Evolutionary conservation across 1,140 invertebrate genomes (phyloP).

Genomic region (Apocrypta bakeri): DNA sequence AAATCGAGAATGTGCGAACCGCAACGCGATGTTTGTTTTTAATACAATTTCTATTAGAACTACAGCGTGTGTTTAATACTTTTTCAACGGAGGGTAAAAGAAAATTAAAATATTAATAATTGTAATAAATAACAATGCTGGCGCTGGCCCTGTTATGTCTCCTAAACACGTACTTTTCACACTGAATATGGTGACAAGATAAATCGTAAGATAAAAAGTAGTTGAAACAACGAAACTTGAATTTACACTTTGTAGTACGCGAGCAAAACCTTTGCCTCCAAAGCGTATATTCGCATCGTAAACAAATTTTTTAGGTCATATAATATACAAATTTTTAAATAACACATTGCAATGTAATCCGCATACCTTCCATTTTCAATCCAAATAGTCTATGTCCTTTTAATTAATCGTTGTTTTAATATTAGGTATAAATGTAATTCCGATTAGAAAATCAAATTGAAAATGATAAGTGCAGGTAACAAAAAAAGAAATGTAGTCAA

Average conservation of each 20-base stretch:
- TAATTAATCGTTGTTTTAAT: conserved; percentile 29
- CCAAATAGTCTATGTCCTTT: not conserved
- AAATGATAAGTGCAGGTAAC: not conserved
- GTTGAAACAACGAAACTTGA: conserved; percentile 47
- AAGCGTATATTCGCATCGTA: conserved; percentile 30
- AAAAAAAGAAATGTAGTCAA: not conserved
- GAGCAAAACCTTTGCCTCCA: conserved; percentile 14
- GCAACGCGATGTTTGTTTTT: conserved; percentile 59
- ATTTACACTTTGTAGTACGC: conserved; percentile 43
- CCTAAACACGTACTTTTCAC: conserved; percentile 47
- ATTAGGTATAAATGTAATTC: not conserved
- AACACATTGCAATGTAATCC: conserved; percentile 29
- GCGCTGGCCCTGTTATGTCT: conserved; percentile 39
- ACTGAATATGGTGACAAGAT: conserved; percentile 39
- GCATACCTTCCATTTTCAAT: conserved; percentile 27
- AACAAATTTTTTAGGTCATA: conserved; percentile 42
- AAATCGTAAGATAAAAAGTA: conserved; percentile 26
- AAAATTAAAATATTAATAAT: conserved; percentile 34
- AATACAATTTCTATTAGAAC: conserved; percentile 62
- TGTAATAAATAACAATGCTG: conserved; percentile 44
- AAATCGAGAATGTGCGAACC: conserved; percentile 36
- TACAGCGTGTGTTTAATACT: conserved; percentile 66
- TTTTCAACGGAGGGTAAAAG: conserved; percentile 58
- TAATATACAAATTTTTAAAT: conserved; percentile 17
- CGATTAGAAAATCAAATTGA: conserved; percentile 32